These are phyloP conservation scores for Eueides isabella DNA, from an alignment of 1,140 invertebrate genomes.

Conservation along the genomic window DNA sequence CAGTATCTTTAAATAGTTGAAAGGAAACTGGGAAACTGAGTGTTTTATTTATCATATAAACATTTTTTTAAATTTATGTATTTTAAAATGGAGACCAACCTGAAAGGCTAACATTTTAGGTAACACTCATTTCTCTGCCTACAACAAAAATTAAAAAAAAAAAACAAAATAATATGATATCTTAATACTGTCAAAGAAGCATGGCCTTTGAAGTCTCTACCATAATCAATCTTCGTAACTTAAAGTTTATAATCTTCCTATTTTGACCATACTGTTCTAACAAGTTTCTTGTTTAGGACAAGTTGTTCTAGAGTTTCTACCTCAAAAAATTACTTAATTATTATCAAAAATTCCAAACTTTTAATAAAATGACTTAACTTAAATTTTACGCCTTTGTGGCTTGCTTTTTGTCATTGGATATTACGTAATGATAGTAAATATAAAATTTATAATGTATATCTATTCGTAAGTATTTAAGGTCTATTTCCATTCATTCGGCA, in stretches of 20 bases:
- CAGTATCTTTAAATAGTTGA: no score
- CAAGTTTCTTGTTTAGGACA: constrained; percentile 12
- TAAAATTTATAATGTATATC: background rate
- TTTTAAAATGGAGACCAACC: no score
- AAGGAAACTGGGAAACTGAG: no score
- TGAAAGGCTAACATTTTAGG: no score
- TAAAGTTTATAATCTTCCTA: constrained; percentile 9
- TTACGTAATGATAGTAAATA: background rate
- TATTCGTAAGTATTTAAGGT: no score
- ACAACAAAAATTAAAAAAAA: background rate
- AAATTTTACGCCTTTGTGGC: background rate
- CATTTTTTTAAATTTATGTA: no score
- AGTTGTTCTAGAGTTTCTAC: background rate
- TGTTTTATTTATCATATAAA: no score
- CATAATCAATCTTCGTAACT: constrained; percentile 11
- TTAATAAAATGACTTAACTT: background rate
- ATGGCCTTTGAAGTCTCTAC: background rate
- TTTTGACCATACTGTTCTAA: constrained; percentile 8
- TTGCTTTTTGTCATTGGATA: background rate
- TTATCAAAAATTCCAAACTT: constrained; percentile 7
- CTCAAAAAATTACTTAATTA: constrained; percentile 1
- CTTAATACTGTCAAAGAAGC: background rate
- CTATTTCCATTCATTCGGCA: no score
- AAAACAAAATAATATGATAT: background rate
- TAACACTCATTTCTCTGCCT: no score